Evolutionary conservation across 1,140 invertebrate genomes (phyloP).

Genomic region (Latrodectus geometricus): DNA sequence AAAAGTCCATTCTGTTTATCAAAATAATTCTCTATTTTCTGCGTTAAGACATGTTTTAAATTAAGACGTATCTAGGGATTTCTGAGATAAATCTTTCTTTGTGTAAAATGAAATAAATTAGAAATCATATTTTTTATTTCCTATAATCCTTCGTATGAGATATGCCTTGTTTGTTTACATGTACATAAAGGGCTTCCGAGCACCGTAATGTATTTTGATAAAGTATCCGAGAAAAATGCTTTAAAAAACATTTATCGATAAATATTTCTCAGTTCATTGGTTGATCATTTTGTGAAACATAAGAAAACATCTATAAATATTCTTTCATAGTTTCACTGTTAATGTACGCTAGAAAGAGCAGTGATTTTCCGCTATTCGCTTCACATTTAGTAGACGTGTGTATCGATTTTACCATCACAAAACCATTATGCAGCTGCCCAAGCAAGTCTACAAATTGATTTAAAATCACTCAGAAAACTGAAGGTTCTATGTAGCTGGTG

Average conservation of each 20-base stretch:
- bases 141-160: too few relatives aligned
- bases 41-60: too few relatives aligned
- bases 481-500: neutral
- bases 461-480: slow-evolving; percentile 33
- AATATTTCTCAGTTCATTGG: neutral
- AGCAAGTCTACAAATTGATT: slow-evolving; percentile 52
- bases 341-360: neutral
- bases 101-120: too few relatives aligned
- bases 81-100: too few relatives aligned
- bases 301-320: neutral
- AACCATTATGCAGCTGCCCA: slow-evolving; percentile 38
- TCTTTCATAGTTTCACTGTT: neutral
- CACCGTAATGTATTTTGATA: too few relatives aligned
- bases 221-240: too few relatives aligned
- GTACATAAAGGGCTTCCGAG: too few relatives aligned
- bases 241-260: neutral
- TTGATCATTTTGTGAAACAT: neutral
- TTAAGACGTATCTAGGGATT: too few relatives aligned
- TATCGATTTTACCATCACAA: slow-evolving; percentile 55
- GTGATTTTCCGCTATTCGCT: neutral
- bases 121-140: too few relatives aligned
- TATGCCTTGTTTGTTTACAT: too few relatives aligned
- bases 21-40: too few relatives aligned
- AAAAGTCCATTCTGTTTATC: too few relatives aligned
- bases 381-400: slow-evolving; percentile 1